Evolutionary conservation across 2,797 vertebrate genomes (phyloP).

Genomic region (Acridotheres tristis): DNA sequence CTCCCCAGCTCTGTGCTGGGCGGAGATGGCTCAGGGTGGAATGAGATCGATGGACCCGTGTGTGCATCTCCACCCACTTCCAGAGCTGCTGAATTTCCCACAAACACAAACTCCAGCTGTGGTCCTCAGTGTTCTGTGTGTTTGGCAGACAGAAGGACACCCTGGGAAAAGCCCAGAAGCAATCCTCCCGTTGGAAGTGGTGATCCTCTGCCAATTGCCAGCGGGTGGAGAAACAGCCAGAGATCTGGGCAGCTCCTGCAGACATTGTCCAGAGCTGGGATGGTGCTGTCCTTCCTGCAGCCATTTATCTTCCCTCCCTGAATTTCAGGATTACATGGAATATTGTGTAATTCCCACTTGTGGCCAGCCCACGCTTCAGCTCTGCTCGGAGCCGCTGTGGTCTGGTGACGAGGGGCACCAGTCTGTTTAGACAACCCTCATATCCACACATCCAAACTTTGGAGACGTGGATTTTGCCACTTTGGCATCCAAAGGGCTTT

Average conservation of each 20-base stretch:
- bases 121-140: rapidly evolving
- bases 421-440: not conserved
- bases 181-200: rapidly evolving
- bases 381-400: rapidly evolving
- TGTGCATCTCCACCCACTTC: rapidly evolving
- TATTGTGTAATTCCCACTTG: rapidly evolving
- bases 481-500: not conserved
- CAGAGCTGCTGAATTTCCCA: not conserved
- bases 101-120: not conserved
- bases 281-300: not conserved
- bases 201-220: not conserved
- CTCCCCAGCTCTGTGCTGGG: not conserved
- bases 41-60: rapidly evolving
- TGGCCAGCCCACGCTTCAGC: rapidly evolving
- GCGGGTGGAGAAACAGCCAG: not conserved
- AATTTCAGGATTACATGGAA: not conserved
- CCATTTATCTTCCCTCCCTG: not conserved
- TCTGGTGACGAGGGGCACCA: rapidly evolving
- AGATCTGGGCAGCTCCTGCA: not conserved
- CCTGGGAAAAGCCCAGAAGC: not conserved
- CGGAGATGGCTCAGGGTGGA: not conserved
- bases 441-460: not conserved
- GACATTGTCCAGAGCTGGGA: not conserved
- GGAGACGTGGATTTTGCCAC: not conserved
- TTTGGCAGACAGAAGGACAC: not conserved